phyloP scores from a whole-genome alignment of 2,797 vertebrate genomes.

The Austrolebias charrua region DNA sequence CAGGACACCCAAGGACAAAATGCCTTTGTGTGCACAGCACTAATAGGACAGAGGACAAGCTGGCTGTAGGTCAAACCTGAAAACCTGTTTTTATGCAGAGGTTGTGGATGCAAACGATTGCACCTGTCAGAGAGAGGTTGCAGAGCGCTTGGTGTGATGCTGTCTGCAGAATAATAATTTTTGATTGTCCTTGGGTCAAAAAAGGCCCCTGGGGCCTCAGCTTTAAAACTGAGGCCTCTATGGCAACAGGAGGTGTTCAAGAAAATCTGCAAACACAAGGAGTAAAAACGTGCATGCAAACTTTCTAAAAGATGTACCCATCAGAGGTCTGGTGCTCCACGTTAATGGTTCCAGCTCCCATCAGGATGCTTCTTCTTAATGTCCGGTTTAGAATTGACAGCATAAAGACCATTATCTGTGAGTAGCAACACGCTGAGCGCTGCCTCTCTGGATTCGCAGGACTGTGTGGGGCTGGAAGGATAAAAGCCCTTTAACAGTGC shows the following conservation, averaged over 20 bases:
- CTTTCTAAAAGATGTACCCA: background rate
- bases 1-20: no score
- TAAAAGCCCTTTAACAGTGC: slow-evolving; percentile 35
- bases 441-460: slow-evolving; percentile 27
- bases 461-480: slow-evolving; percentile 41
- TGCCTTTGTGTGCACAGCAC: background rate
- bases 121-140: slow-evolving; percentile 21
- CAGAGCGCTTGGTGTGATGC: slow-evolving; percentile 18
- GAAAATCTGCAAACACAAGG: background rate
- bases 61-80: slow-evolving; percentile 40
- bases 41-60: background rate
- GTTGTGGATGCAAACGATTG: slow-evolving; percentile 23
- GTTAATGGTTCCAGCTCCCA: background rate
- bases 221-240: no score
- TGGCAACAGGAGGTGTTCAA: background rate
- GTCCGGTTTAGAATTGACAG: slow-evolving; percentile 20
- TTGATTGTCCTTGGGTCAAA: no score
- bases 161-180: slow-evolving; percentile 12
- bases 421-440: slow-evolving; percentile 28
- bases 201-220: no score
- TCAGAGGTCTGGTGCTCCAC: background rate
- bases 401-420: slow-evolving; percentile 44
- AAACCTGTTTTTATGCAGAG: slow-evolving; percentile 45
- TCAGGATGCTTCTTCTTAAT: slow-evolving; percentile 21
- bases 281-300: background rate